phyloP scores from a whole-genome alignment of 1,140 invertebrate genomes.

The Brachionus calyciflorus region DNA sequence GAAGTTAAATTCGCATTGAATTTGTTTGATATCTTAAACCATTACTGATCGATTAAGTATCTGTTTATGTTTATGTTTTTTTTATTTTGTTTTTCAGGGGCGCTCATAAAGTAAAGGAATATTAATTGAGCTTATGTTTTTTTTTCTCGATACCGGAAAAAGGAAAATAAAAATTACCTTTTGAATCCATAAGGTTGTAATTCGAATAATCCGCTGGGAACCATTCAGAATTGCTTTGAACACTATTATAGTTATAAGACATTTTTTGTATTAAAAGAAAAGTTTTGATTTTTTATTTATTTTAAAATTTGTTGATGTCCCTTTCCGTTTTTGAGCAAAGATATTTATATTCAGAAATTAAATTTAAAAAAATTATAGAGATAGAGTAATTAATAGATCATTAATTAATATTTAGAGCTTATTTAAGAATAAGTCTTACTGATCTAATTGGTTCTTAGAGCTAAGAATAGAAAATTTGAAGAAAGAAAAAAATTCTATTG shows the following conservation, averaged over 20 bases:
- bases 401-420: too few species aligned
- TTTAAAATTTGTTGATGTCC: too few species aligned
- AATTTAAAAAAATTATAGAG: not conserved
- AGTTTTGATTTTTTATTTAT: too few species aligned
- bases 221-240: too few species aligned
- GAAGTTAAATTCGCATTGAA: not conserved
- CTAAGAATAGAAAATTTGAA: not conserved
- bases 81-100: not conserved
- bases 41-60: constrained; percentile 38
- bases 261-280: too few species aligned
- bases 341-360: not conserved
- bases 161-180: not conserved
- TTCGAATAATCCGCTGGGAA: not conserved
- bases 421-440: too few species aligned
- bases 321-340: too few species aligned
- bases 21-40: constrained; percentile 27
- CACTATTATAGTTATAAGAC: too few species aligned
- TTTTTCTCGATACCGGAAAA: constrained; percentile 14
- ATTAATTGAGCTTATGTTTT: constrained; percentile 34
- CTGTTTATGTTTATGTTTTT: constrained; percentile 24
- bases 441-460: constrained; percentile 46
- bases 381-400: not conserved
- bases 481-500: not conserved
- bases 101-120: constrained; percentile 16
- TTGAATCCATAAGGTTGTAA: not conserved